Evolutionary conservation across 2,888 invertebrate genomes (phyloP).

Genomic region (Biston betularia): DNA sequence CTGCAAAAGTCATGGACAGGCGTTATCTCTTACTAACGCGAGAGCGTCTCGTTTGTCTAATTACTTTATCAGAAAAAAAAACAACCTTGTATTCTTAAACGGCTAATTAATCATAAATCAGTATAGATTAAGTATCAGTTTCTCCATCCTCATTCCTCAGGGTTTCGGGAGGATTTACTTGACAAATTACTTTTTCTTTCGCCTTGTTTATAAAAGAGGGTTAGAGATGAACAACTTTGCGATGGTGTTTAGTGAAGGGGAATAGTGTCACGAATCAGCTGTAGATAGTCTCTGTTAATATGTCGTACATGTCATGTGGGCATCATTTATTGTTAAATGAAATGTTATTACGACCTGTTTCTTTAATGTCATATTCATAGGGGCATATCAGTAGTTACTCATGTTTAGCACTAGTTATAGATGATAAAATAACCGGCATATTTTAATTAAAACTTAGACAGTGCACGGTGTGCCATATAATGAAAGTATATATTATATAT

Average conservation of each 20-base stretch:
- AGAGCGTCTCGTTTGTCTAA: too few relatives aligned
- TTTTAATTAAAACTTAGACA: not conserved
- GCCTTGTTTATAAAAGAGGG: conserved; percentile 64
- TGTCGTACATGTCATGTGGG: conserved; percentile 11
- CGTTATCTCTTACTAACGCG: too few relatives aligned
- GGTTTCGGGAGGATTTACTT: conserved; percentile 72
- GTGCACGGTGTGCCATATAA: too few relatives aligned
- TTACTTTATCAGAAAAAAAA: too few relatives aligned
- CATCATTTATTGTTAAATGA: conserved; percentile 11
- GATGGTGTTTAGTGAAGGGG: conserved; percentile 29
- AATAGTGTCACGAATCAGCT: conserved; percentile 28
- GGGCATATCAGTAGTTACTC: not conserved
- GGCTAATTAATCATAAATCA: conserved; percentile 70
- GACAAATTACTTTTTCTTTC: conserved; percentile 82
- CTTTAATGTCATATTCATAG: conserved; percentile 8
- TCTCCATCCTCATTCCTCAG: conserved; percentile 40
- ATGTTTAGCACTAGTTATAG: not conserved
- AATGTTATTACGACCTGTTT: conserved; percentile 12
- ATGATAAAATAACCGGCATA: conserved; percentile 7
- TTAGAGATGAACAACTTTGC: conserved; percentile 26
- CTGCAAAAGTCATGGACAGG: too few relatives aligned
- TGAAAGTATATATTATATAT: too few relatives aligned
- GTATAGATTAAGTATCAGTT: conserved; percentile 45
- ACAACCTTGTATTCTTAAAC: conserved; percentile 3
- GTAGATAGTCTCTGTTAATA: conserved; percentile 7